These are phyloP conservation scores for Lepidocolaptes lacrymiger DNA, from an alignment of 2,797 vertebrate genomes.

Conservation along the genomic window DNA sequence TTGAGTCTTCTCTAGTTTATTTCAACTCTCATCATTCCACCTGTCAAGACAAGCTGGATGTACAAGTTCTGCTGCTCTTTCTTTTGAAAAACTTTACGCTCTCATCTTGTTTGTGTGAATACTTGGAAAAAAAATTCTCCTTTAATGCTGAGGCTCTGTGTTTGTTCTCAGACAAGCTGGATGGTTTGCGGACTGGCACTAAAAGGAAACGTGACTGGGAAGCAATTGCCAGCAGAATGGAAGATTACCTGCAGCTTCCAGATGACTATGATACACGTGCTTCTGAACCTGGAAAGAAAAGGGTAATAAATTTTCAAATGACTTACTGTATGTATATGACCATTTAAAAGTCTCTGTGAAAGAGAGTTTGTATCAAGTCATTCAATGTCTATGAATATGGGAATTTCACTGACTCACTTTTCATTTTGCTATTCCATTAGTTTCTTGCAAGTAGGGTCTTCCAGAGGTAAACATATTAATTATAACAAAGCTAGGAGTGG, in stretches of 20 bases:
- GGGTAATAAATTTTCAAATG: conserved; percentile 83
- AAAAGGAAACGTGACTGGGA: conserved; percentile 94
- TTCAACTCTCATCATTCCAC: conserved; percentile 34
- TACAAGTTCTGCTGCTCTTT: conserved; percentile 50
- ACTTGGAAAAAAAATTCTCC: background rate
- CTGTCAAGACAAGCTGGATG: conserved; percentile 63
- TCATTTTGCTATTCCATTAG: background rate
- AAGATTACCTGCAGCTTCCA: conserved; percentile 96
- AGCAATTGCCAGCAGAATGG: conserved; percentile 86
- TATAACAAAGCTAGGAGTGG: background rate
- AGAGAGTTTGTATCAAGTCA: background rate
- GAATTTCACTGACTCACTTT: background rate
- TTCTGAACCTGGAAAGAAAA: conserved; percentile 96
- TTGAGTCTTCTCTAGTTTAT: conserved; percentile 62
- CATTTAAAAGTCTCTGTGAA: background rate
- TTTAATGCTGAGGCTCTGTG: conserved; percentile 78
- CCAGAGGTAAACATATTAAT: background rate
- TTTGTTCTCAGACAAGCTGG: conserved; percentile 93
- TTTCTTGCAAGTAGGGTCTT: background rate
- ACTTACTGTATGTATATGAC: background rate
- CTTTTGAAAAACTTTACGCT: conserved; percentile 56
- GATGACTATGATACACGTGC: conserved; percentile 96
- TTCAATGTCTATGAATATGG: background rate
- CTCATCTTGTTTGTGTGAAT: conserved; percentile 63
- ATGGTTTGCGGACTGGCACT: conserved; percentile 89